A percentile compares a stretch with the other conserved stretches of the same genome.
These are phyloP conservation scores for Anser brachyrhynchus DNA, from an alignment of 2,113 vertebrate genomes.

Conservation along the genomic window DNA sequence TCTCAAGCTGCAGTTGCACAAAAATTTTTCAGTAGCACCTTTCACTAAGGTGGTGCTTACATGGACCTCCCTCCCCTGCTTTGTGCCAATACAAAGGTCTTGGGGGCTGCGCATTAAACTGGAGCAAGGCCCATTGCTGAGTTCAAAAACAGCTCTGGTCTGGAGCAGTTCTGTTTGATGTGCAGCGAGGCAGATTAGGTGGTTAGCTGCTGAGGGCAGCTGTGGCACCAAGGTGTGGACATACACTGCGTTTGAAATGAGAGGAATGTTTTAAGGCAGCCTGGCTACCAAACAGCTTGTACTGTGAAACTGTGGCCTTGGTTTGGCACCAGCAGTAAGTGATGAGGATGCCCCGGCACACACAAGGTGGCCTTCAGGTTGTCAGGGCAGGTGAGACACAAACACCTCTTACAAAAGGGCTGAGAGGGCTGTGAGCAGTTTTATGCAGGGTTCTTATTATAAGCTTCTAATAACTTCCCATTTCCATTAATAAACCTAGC, in stretches of 20 bases:
- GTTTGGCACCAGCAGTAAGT: neutral
- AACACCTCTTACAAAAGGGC: neutral
- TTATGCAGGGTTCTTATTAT: neutral
- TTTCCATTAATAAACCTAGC: neutral
- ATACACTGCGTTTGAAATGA: neutral
- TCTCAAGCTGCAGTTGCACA: neutral
- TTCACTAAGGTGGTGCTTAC: neutral
- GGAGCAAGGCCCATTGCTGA: neutral
- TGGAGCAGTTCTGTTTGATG: neutral
- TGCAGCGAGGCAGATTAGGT: neutral
- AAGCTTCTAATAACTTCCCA: neutral
- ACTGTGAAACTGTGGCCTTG: neutral
- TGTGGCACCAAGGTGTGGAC: accelerated
- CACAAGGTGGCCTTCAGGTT: neutral
- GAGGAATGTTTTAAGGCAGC: neutral
- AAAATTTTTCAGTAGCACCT: neutral
- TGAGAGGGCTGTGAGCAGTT: neutral
- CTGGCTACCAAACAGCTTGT: neutral
- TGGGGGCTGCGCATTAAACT: neutral
- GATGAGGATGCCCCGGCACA: neutral
- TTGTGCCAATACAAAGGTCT: neutral
- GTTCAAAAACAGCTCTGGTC: neutral
- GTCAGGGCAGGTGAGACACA: neutral
- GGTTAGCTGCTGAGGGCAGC: neutral
- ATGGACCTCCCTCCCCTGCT: neutral